Evolutionary conservation across 2,888 invertebrate genomes (phyloP).

Genomic region (Chymomyza procnemis): DNA sequence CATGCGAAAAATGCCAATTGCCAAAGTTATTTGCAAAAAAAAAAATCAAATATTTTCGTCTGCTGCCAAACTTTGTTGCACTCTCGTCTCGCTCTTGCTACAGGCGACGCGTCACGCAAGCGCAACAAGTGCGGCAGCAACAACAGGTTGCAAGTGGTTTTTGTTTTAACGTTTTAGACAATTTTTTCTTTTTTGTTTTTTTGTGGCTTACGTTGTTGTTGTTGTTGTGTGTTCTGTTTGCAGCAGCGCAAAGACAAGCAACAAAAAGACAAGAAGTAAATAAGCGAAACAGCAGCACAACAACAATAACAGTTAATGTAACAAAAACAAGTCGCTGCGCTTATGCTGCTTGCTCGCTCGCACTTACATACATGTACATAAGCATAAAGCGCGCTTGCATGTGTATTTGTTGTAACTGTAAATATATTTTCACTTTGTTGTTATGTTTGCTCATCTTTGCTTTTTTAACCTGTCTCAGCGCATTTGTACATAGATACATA

Average conservation of each 20-base stretch:
- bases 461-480: conserved; percentile 48
- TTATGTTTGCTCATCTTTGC: conserved; percentile 66
- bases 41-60: background rate
- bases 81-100: conserved; percentile 6
- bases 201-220: conserved; percentile 12
- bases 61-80: background rate
- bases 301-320: conserved; percentile 2
- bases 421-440: conserved; percentile 73
- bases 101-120: background rate
- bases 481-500: conserved; percentile 5
- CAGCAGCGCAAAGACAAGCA: conserved; percentile 25
- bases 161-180: background rate
- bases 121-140: conserved; percentile 19
- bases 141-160: conserved; percentile 10
- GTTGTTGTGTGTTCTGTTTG: conserved; percentile 38
- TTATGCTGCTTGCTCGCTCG: conserved; percentile 29
- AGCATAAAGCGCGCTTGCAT: no score
- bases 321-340: conserved; percentile 43
- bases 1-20: conserved; percentile 61
- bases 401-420: conserved; percentile 56
- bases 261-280: conserved; percentile 47
- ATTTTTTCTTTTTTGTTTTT: conserved; percentile 1
- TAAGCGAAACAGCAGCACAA: conserved; percentile 18
- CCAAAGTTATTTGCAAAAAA: conserved; percentile 54
- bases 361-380: no score